Percentiles rank a stretch among this genome's conserved stretches.
These are phyloP conservation scores for Brachylomia viminalis DNA, from an alignment of 2,888 invertebrate genomes.

Conservation along the genomic window DNA sequence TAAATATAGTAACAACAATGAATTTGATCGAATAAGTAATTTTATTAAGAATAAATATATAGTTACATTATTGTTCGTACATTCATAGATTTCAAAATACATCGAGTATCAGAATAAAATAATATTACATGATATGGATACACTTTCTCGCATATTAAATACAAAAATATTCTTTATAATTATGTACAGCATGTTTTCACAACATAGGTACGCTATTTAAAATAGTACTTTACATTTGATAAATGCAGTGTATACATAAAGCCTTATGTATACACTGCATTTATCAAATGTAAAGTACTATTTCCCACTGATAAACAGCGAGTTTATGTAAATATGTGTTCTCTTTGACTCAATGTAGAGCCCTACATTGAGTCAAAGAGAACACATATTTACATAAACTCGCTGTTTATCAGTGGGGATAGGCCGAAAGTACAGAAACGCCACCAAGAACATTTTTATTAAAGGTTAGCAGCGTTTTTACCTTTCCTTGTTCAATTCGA, in stretches of 20 bases:
- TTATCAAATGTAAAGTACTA: too few relatives aligned
- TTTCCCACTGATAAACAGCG: too few relatives aligned
- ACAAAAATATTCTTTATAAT: constrained; percentile 74
- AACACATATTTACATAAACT: not conserved
- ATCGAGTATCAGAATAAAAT: constrained; percentile 71
- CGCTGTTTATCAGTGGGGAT: not conserved
- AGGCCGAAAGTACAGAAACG: not conserved
- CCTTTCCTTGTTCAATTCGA: not conserved
- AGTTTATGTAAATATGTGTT: too few relatives aligned
- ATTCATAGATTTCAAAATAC: constrained; percentile 60
- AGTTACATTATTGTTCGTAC: constrained; percentile 43
- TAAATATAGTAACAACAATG: constrained; percentile 16
- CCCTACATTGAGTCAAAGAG: not conserved
- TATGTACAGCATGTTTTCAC: constrained; percentile 62
- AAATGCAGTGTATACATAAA: constrained; percentile 25
- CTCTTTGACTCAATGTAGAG: too few relatives aligned
- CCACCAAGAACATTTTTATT: too few relatives aligned
- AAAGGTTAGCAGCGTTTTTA: not conserved
- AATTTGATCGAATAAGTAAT: constrained; percentile 37
- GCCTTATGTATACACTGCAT: too few relatives aligned
- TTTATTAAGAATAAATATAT: constrained; percentile 58
- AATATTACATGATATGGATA: constrained; percentile 71
- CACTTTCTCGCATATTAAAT: constrained; percentile 67
- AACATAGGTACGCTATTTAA: constrained; percentile 13
- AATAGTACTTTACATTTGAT: constrained; percentile 12